These are phyloP conservation scores for Menura novaehollandiae DNA, from an alignment of 2,113 vertebrate species.

Conservation along the genomic window DNA sequence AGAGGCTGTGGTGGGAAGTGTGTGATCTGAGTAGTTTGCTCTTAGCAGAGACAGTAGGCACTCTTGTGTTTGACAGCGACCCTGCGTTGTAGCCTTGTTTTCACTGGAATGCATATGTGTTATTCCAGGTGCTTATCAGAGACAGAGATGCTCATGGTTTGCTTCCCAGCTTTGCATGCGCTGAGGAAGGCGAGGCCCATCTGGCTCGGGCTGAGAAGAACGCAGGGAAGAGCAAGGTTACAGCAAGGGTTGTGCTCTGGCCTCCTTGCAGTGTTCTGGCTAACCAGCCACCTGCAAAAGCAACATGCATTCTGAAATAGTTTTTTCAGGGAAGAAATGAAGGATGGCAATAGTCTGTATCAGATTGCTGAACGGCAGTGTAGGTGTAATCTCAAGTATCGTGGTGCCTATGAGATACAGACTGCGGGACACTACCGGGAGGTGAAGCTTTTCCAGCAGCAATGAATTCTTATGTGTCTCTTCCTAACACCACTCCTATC, in stretches of 20 bases:
- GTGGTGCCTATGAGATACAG: neutral
- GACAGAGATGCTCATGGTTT: neutral
- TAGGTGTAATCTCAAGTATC: neutral
- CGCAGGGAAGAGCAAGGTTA: neutral
- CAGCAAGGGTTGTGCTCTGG: neutral
- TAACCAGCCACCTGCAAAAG: neutral
- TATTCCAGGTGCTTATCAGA: neutral
- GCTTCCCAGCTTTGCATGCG: neutral
- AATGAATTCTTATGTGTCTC: neutral
- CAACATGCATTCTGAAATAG: fast-evolving
- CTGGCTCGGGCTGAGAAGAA: neutral
- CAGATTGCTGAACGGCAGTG: neutral
- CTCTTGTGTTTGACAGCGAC: neutral
- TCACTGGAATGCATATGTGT: neutral
- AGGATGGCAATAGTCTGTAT: neutral
- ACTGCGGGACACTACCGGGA: neutral
- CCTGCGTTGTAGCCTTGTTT: neutral
- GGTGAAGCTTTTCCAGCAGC: neutral
- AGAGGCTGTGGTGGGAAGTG: constrained; percentile 1
- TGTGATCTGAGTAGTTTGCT: constrained; percentile 26
- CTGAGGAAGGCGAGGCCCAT: neutral
- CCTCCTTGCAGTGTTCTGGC: neutral
- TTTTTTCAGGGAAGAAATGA: neutral
- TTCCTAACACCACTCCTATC: neutral
- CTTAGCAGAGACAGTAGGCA: neutral